phyloP scores from a whole-genome alignment of 1,140 invertebrate species.

The Pinna nobilis region DNA sequence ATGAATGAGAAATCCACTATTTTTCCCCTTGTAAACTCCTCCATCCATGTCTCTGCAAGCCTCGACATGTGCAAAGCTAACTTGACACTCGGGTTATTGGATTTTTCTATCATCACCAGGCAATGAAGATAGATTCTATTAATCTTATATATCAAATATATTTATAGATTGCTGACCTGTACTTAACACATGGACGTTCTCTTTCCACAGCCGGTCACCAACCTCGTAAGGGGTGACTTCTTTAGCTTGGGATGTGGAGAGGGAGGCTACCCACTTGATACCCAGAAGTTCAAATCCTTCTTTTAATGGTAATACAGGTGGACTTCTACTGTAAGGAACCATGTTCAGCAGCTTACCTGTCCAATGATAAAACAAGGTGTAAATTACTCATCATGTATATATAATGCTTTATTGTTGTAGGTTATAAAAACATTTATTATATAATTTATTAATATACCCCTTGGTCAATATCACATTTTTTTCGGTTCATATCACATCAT shows the following conservation, averaged over 20 bases:
- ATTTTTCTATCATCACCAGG: not conserved
- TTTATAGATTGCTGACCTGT: constrained; percentile 58
- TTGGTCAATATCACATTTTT: too few species aligned
- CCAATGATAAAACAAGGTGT: not conserved
- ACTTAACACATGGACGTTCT: constrained; percentile 62
- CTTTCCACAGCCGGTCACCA: constrained; percentile 66
- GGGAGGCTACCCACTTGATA: constrained; percentile 67
- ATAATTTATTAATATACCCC: too few species aligned
- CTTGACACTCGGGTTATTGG: too few species aligned
- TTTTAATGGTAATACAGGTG: constrained; percentile 38
- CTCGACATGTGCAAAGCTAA: too few species aligned
- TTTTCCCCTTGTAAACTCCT: too few species aligned
- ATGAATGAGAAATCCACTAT: too few species aligned
- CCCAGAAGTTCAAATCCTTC: constrained; percentile 69
- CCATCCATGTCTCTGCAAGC: not conserved
- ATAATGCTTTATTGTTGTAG: too few species aligned
- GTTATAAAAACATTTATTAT: too few species aligned
- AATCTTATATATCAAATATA: too few species aligned
- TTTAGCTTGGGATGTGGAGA: constrained; percentile 64
- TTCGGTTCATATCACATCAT: too few species aligned
- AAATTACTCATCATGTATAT: not conserved
- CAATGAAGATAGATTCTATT: too few species aligned
- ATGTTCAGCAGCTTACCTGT: constrained; percentile 60
- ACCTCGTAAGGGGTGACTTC: constrained; percentile 71
- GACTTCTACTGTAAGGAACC: constrained; percentile 61